These are phyloP conservation scores for Altica lythri DNA, from an alignment of 2,888 invertebrate species.

Conservation along the genomic window DNA sequence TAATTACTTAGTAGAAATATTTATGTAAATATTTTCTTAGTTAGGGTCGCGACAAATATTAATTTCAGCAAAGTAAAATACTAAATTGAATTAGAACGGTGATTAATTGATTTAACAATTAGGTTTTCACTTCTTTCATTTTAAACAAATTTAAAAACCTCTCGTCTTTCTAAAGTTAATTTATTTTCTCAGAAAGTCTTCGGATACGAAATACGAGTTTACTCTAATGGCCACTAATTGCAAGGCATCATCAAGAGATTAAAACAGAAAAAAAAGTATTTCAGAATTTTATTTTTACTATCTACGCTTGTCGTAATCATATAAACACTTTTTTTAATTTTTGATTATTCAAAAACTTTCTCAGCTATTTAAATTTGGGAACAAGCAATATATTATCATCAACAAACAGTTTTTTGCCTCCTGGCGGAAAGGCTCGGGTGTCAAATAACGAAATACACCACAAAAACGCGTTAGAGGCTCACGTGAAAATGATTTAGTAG, in stretches of 20 bases:
- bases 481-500: slow-evolving; percentile 56
- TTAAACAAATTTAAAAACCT: slow-evolving; percentile 6
- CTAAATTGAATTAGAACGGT: slow-evolving; percentile 1
- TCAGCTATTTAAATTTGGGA: background rate
- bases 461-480: slow-evolving; percentile 47
- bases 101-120: background rate
- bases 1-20: no score
- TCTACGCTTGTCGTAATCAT: no score
- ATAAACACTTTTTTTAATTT: no score
- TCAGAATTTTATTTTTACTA: no score
- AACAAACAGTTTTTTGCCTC: slow-evolving; percentile 2
- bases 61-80: background rate
- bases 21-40: no score
- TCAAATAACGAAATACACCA: slow-evolving; percentile 46
- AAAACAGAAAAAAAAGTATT: no score
- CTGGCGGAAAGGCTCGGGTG: slow-evolving; percentile 38
- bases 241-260: slow-evolving; percentile 23
- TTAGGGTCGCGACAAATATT: no score
- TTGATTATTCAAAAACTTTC: no score
- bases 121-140: slow-evolving; percentile 1
- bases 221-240: slow-evolving; percentile 25
- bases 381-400: slow-evolving; percentile 7
- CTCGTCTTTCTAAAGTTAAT: slow-evolving; percentile 16
- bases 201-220: slow-evolving; percentile 19
- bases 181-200: slow-evolving; percentile 17